Conservation (phyloP, 2,113 vertebrate species). For the Burhinus oedicnemus region DNA sequence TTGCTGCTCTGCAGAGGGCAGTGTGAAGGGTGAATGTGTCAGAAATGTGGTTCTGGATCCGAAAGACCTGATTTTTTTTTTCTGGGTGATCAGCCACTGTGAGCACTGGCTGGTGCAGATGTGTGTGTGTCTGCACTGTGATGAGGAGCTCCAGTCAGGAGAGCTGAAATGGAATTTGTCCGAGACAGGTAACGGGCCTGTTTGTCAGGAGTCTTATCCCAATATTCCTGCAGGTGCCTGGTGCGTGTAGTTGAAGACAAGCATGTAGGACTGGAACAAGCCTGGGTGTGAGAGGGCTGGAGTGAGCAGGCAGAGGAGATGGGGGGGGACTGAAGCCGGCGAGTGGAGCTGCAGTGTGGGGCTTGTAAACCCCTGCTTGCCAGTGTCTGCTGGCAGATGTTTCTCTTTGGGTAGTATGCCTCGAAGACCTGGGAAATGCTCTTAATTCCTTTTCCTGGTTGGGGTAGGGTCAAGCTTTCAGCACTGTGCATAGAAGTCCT, state of each 20-base stretch:
- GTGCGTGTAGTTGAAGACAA: fast-evolving
- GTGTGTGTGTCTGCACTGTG: fast-evolving
- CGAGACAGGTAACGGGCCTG: fast-evolving
- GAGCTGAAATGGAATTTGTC: background rate
- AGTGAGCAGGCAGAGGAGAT: background rate
- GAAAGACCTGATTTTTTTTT: background rate
- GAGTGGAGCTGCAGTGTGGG: fast-evolving
- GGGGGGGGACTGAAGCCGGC: background rate
- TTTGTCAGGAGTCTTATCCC: background rate
- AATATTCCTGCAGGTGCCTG: background rate
- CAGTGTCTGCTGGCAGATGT: background rate
- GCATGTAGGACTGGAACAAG: background rate
- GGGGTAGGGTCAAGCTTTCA: background rate
- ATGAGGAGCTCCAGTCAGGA: background rate
- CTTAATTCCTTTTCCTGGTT: background rate
- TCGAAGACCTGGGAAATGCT: background rate
- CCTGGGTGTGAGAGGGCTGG: background rate
- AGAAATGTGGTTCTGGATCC: background rate
- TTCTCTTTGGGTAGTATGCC: background rate
- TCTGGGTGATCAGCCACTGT: fast-evolving
- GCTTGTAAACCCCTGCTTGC: background rate
- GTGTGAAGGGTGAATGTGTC: fast-evolving
- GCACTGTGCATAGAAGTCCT: background rate
- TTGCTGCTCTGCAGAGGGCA: background rate
- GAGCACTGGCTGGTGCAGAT: background rate